A percentile compares a stretch with the other conserved stretches of the same genome.
phyloP scores from a whole-genome alignment of 2,797 vertebrate species.

The Emys orbicularis region DNA sequence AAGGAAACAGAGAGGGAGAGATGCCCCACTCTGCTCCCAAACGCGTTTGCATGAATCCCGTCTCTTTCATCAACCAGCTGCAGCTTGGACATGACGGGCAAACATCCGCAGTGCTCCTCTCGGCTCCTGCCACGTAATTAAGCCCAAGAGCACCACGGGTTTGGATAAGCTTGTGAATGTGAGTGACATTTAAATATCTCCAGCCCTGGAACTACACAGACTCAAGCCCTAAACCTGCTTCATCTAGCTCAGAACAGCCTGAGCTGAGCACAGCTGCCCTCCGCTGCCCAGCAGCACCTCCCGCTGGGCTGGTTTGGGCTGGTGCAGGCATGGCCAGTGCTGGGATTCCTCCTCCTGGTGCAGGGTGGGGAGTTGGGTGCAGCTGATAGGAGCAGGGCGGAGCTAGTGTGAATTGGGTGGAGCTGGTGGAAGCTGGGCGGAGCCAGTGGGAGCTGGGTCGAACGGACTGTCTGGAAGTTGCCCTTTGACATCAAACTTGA shows the following conservation, averaged over 20 bases:
- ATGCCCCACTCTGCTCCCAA: not conserved
- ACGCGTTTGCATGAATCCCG: accelerated
- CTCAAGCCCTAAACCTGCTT: not conserved
- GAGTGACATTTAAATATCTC: not conserved
- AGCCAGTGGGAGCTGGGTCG: too few species aligned
- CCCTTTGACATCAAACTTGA: too few species aligned
- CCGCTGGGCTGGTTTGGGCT: too few species aligned
- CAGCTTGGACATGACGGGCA: accelerated
- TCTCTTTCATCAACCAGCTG: accelerated
- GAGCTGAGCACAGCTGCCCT: accelerated
- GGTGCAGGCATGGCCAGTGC: too few species aligned
- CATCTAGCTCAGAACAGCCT: accelerated
- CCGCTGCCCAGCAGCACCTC: too few species aligned
- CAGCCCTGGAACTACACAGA: not conserved
- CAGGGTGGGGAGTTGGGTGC: accelerated
- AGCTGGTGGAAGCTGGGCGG: too few species aligned
- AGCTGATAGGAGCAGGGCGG: not conserved
- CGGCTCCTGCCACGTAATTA: accelerated
- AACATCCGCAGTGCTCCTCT: not conserved
- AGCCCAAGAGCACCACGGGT: not conserved
- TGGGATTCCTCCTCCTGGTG: too few species aligned
- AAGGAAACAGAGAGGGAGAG: not conserved
- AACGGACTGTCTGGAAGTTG: too few species aligned
- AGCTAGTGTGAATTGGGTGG: too few species aligned
- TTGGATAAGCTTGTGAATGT: accelerated